Conservation (phyloP, 2,113 vertebrate species). For the Limnothrissa miodon region DNA sequence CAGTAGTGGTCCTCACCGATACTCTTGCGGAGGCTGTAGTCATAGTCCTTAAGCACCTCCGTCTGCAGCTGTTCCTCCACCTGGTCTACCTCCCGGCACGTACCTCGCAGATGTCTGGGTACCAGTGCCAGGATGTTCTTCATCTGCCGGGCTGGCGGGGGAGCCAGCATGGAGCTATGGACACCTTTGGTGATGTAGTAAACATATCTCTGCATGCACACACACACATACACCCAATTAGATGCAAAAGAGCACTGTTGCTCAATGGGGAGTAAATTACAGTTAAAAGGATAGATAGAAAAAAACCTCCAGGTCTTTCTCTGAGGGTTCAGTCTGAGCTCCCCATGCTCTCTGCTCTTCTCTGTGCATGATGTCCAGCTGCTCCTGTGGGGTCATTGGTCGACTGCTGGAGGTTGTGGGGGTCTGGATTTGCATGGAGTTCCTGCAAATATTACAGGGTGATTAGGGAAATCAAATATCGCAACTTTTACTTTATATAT, state of each 20-base stretch:
- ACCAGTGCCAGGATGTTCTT: conserved; percentile 68
- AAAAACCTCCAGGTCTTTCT: conserved; percentile 77
- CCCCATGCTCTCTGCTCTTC: conserved; percentile 65
- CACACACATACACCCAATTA: background rate
- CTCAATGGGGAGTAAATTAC: background rate
- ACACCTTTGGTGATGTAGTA: conserved; percentile 80
- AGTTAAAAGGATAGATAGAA: background rate
- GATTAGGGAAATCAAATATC: background rate
- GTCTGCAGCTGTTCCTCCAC: conserved; percentile 60
- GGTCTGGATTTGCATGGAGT: background rate
- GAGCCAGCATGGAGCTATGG: conserved; percentile 73
- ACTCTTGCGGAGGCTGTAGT: conserved; percentile 74
- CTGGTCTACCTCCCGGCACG: conserved; percentile 51
- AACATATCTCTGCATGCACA: conserved; percentile 76
- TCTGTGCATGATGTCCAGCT: conserved; percentile 75
- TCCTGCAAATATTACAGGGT: background rate
- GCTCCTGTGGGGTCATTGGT: conserved; percentile 78
- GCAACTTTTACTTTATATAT: background rate
- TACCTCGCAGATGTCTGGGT: conserved; percentile 56
- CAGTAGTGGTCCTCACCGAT: conserved; percentile 71
- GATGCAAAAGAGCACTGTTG: background rate
- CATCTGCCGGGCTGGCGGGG: conserved; percentile 70
- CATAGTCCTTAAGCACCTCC: conserved; percentile 76
- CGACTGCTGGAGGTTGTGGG: conserved; percentile 47
- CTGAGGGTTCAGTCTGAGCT: conserved; percentile 62